Base-by-base conservation (phyloP, 2,888 invertebrate species). In the Eupithecia insigniata region DNA sequence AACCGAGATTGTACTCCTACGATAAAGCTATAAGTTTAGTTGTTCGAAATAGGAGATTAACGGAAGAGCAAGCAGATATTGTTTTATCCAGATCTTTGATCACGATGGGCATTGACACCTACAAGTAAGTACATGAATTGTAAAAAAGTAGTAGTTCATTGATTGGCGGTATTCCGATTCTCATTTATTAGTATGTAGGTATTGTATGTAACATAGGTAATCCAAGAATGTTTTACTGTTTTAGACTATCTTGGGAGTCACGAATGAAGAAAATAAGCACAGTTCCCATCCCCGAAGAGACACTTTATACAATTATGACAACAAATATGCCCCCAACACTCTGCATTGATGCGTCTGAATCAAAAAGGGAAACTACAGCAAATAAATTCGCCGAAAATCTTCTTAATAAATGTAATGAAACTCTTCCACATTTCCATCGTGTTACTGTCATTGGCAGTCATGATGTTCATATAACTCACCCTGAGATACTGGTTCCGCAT, bases 381-480 rank as follows among this genome's bases (percentile, higher is more conserved):
- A 83, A 79, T 55, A 66, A 78, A 26, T 85, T 84, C 34, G 83
- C 84, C 1, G 71, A 70, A 0, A 76, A 82, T 18, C 67, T 90
- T 10, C 58, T 88, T 14, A 72, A 82, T 3, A 85, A 83, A 77
- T 82, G 85, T 64, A 71, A 81, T 62, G 69, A 81, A 65, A 81
- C 81, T n/a, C 74, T 85, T 28, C 80, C 83, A 0, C 71, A 84
- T 64, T 84, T 81, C 73, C 70, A 74, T 14, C 70, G 83, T 28
- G 70, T 84, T 0, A 76, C 82, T n/a, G 90, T 95, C 0, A 80
- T 84, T 0, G 96, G 96, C 0, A 88, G 91, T 73, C 96, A 96
- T 75, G 95, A 96, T 80, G 90, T 95, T 16, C 96, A 96, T 80
- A 92, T 95, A 67, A 95, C 94, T 67, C 82, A 91, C 76, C 95